These are phyloP conservation scores for Myotis brandtii DNA, from an alignment of 2,113 vertebrate genomes.

Conservation along the genomic window DNA sequence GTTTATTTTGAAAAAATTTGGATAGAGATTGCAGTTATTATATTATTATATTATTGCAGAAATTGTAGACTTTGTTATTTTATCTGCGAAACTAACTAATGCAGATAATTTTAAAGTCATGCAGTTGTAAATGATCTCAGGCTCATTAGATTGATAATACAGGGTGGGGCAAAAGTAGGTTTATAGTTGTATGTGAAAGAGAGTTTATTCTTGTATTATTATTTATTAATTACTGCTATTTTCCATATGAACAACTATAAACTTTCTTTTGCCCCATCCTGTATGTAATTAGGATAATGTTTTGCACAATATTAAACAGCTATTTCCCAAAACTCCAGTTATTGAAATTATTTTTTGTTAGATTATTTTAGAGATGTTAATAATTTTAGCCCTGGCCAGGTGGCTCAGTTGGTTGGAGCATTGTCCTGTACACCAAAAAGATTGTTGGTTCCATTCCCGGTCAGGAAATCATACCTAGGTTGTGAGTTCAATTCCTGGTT, in stretches of 20 bases:
- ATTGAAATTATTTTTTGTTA: not conserved
- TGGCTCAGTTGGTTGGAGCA: no score
- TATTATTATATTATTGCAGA: not conserved
- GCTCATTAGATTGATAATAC: not conserved
- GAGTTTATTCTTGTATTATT: not conserved
- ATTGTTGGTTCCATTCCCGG: no score
- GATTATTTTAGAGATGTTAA: slow-evolving; percentile 11
- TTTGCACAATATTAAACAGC: not conserved
- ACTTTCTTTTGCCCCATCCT: not conserved
- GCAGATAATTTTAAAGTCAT: slow-evolving; percentile 26
- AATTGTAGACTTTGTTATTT: slow-evolving; percentile 46
- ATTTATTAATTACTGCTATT: not conserved
- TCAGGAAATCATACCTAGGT: no score
- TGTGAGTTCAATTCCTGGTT: no score
- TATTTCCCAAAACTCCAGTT: not conserved
- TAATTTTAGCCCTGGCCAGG: not conserved
- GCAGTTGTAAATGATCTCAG: not conserved
- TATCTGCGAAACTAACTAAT: not conserved
- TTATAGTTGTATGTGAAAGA: not conserved
- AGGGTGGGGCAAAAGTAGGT: not conserved
- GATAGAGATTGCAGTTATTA: not conserved
- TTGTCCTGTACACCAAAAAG: no score
- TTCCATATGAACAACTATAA: not conserved
- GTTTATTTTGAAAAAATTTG: slow-evolving; percentile 29
- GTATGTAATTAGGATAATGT: not conserved